phyloP scores from a whole-genome alignment of 2,888 invertebrate species.

The Antheraea yamamai region DNA sequence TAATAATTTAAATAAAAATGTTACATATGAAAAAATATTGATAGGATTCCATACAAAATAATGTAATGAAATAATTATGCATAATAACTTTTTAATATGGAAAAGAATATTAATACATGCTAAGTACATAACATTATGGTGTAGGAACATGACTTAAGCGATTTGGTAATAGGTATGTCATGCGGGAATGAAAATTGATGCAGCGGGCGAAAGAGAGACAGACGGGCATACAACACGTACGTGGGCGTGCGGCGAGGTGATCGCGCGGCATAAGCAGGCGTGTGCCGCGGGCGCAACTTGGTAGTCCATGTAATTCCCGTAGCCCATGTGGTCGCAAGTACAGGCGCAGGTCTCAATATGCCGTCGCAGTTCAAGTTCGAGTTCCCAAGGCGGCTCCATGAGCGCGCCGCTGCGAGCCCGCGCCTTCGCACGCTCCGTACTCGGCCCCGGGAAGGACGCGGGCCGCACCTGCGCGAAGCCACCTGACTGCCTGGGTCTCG shows the following conservation, averaged over 20 bases:
- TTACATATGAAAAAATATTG: not conserved
- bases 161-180: conserved; percentile 52
- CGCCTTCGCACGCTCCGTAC: conserved; percentile 64
- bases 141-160: conserved; percentile 45
- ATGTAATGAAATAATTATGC: not conserved
- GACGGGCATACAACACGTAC: conserved; percentile 56
- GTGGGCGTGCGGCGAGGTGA: conserved; percentile 80
- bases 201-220: conserved; percentile 34
- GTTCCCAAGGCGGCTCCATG: conserved; percentile 83
- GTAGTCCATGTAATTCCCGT: conserved; percentile 95
- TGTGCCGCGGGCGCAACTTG: conserved; percentile 85
- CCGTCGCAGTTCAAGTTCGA: conserved; percentile 92
- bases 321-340: conserved; percentile 96
- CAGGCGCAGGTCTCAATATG: conserved; percentile 95
- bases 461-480: conserved; percentile 74
- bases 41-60: not conserved
- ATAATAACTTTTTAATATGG: not conserved
- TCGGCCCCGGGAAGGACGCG: conserved; percentile 72
- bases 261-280: conserved; percentile 78
- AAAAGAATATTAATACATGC: not conserved
- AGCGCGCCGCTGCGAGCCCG: conserved; percentile 68
- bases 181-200: conserved; percentile 50
- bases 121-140: conserved; percentile 15
- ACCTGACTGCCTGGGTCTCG: conserved; percentile 70
- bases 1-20: not conserved